phyloP scores from a whole-genome alignment of 2,888 invertebrate species.

The Odontothrips loti region DNA sequence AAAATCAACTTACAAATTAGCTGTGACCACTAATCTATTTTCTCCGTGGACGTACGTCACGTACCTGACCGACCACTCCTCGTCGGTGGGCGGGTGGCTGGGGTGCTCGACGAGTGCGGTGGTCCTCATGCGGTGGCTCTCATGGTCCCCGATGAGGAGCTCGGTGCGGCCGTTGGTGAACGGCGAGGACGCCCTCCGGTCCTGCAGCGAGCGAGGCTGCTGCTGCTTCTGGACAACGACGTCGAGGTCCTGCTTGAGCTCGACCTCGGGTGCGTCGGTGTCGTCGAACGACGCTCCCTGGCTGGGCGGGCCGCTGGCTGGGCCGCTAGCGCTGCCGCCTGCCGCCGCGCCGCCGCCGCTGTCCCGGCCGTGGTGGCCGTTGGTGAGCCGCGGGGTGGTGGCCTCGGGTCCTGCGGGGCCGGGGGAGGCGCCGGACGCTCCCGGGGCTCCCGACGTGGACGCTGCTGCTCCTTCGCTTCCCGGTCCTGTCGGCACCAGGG shows the following conservation, averaged over 20 bases:
- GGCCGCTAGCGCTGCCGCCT: background rate
- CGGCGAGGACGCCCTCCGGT: conserved; percentile 45
- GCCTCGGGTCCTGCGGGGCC: background rate
- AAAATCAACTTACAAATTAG: too few relatives aligned
- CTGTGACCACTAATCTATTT: too few relatives aligned
- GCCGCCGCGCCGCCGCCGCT: background rate
- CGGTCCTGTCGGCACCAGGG: conserved; percentile 53
- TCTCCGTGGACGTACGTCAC: too few relatives aligned
- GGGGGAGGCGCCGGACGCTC: background rate
- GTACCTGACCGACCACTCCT: conserved; percentile 32
- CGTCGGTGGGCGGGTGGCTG: conserved; percentile 7
- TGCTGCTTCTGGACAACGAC: conserved; percentile 40
- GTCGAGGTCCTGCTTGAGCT: conserved; percentile 33
- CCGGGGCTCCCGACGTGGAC: background rate
- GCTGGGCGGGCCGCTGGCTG: conserved; percentile 36
- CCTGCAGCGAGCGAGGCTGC: conserved; percentile 36
- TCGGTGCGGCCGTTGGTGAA: conserved; percentile 69
- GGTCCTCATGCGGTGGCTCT: conserved; percentile 54
- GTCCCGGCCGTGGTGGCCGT: background rate
- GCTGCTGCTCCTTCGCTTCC: conserved; percentile 43
- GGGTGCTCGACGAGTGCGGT: conserved; percentile 54
- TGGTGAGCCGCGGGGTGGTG: background rate
- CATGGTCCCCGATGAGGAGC: conserved; percentile 53
- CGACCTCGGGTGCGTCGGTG: conserved; percentile 27
- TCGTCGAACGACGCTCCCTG: conserved; percentile 29